phyloP scores from a whole-genome alignment of 2,113 vertebrate species.

The Hucho hucho region DNA sequence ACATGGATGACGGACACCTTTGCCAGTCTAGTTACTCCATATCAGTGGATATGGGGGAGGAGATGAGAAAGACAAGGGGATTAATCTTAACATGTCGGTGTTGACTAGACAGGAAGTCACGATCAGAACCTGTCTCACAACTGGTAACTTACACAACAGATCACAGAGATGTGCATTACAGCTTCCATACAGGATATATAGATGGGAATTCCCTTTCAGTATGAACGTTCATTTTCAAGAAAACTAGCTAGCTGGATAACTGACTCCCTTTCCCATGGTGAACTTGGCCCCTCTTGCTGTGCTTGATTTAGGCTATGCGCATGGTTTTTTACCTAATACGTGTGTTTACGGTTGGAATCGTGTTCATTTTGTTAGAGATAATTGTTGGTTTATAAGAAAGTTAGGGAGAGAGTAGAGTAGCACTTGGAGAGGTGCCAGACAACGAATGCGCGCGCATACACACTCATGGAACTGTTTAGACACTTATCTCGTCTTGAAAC shows the following conservation, averaged over 20 bases:
- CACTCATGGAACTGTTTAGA: slow-evolving; percentile 21
- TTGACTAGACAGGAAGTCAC: neutral
- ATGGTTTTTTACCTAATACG: neutral
- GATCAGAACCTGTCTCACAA: neutral
- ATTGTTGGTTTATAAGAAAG: slow-evolving; percentile 35
- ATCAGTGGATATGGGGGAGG: neutral
- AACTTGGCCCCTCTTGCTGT: neutral
- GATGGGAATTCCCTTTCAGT: neutral
- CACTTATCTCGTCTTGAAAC: slow-evolving; percentile 25
- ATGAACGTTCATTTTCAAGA: neutral
- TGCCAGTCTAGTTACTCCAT: neutral
- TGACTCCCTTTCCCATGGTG: neutral
- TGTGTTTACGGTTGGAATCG: neutral
- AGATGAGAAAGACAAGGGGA: no score
- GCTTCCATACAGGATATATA: no score
- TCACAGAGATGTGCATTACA: neutral
- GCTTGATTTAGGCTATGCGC: neutral
- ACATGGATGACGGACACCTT: neutral
- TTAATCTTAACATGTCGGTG: no score
- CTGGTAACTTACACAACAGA: neutral
- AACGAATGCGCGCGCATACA: slow-evolving; percentile 39
- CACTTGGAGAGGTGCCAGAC: slow-evolving; percentile 50
- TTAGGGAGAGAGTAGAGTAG: slow-evolving; percentile 28
- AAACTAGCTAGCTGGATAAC: neutral
- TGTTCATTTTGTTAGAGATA: neutral